Evolutionary conservation across 2,888 invertebrate species (phyloP).

Genomic region (Lamproptera curius): DNA sequence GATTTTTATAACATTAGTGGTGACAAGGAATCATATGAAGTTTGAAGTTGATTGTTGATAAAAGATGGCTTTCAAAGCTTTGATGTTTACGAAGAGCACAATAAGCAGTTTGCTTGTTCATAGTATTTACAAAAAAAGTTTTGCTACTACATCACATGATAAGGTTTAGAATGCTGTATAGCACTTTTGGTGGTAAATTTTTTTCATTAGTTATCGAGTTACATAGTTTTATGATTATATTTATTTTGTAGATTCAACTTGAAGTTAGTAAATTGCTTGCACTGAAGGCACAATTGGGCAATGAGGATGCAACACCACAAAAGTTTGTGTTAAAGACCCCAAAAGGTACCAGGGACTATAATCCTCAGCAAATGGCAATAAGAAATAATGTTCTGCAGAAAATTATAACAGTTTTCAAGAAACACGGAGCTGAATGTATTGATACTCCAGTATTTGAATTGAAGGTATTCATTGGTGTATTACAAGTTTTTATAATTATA

Average conservation of each 20-base stretch:
- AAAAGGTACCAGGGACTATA: constrained; percentile 97
- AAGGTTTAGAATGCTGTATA: constrained; percentile 48
- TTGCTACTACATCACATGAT: constrained; percentile 61
- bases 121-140: constrained; percentile 55
- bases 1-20: constrained; percentile 46
- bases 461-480: constrained; percentile 79
- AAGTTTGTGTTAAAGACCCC: constrained; percentile 94
- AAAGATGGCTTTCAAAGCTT: constrained; percentile 57
- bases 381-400: constrained; percentile 91
- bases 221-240: constrained; percentile 1
- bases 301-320: constrained; percentile 79
- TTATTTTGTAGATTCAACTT: constrained; percentile 84
- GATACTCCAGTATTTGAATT: constrained; percentile 99
- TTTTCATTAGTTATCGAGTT: not conserved
- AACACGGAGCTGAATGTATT: constrained; percentile 98
- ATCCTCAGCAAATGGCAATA: constrained; percentile 96
- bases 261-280: constrained; percentile 90
- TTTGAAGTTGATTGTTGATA: constrained; percentile 36
- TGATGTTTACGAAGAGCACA: constrained; percentile 45
- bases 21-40: constrained; percentile 58
- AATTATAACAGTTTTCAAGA: constrained; percentile 93
- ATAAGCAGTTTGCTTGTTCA: constrained; percentile 42
- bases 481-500: too few relatives aligned
- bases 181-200: not conserved
- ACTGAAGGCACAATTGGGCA: constrained; percentile 85